These are phyloP conservation scores for Heliconius congener DNA, from an alignment of 1,140 invertebrate species.

Conservation along the genomic window DNA sequence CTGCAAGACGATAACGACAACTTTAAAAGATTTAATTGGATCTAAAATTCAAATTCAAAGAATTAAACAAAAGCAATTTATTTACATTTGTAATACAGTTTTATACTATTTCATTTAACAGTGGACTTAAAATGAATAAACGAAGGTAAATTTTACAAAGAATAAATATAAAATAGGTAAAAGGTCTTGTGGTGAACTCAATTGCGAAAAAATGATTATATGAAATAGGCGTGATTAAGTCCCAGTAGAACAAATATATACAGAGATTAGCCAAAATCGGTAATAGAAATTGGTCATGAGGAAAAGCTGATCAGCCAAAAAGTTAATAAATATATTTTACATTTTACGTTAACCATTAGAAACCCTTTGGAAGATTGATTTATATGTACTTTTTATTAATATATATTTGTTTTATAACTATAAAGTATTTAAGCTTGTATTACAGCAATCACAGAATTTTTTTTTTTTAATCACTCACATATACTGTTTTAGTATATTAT, in stretches of 20 bases:
- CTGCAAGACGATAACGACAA: constrained; percentile 35
- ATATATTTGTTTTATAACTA: not conserved
- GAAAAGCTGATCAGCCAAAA: constrained; percentile 32
- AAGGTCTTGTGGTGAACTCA: constrained; percentile 19
- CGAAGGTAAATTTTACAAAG: not conserved
- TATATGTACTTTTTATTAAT: not conserved
- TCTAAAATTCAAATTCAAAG: constrained; percentile 13
- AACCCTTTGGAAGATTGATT: not conserved
- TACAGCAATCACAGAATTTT: too few species aligned
- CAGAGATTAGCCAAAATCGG: constrained; percentile 33
- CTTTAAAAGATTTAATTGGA: constrained; percentile 41
- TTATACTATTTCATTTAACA: not conserved
- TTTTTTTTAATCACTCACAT: too few species aligned
- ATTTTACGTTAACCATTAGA: too few species aligned
- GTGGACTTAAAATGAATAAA: too few species aligned
- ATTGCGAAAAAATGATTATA: constrained; percentile 40
- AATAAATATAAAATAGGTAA: not conserved
- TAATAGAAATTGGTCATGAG: constrained; percentile 22
- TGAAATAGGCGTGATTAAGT: constrained; percentile 33
- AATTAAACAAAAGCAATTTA: constrained; percentile 7
- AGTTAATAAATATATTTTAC: constrained; percentile 6
- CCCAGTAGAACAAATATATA: constrained; percentile 40
- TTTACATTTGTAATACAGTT: not conserved
- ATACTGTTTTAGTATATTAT: too few species aligned
- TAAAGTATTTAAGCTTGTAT: too few species aligned